Evolutionary conservation across 2,888 invertebrate species (phyloP), one percentile per base, ranked within the genome.

Genomic region (Sarcophaga caerulescens): DNA sequence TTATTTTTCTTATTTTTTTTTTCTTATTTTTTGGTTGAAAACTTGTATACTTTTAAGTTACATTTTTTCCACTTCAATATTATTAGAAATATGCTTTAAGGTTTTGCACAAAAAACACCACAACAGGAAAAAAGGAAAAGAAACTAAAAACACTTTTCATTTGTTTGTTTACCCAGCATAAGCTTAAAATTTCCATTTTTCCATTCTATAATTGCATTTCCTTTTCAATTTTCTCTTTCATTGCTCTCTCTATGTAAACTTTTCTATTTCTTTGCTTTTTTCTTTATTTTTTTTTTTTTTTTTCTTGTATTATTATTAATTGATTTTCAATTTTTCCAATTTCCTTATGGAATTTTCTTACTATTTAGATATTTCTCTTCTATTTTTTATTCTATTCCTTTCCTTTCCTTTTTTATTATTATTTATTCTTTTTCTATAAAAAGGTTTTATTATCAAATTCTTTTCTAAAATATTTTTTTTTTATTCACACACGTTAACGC

Each of bases 41-140:
- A 83, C 86, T 86, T 84, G 86, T 75, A 84, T 68, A 86, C 60
- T 74, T 71, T 86, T 69, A 66, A 86, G 86, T 86, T 86, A 84
- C 69, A 81, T 78, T 86, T 85, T 81, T 77, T 79, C 59, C 35
- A 82, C 71, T 71, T 35, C 19, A 83, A 80, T 74, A 76, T 76
- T 83, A 79, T 82, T 85, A 82, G 79, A 85, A 82, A 82, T 76
- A 85, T 76, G 84, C 76, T 71, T 85, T 73, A 63, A 81, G 73
- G 73, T 81, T 85, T 85, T 81, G 52, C 52, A 4, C 4, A 17
- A 17, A 47, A 52, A 17, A 52, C 35, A 8, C 35, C 35, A 35
- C 35, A 35, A 35, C 35, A 35, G 35, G 35, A 35, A 35, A 35
- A 8, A 35, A 8, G 35, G 35, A 35, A 35, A 35, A 35, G 35